Base-by-base conservation (phyloP, 2,113 vertebrate genomes). In the Nothobranchius kuhntae region DNA sequence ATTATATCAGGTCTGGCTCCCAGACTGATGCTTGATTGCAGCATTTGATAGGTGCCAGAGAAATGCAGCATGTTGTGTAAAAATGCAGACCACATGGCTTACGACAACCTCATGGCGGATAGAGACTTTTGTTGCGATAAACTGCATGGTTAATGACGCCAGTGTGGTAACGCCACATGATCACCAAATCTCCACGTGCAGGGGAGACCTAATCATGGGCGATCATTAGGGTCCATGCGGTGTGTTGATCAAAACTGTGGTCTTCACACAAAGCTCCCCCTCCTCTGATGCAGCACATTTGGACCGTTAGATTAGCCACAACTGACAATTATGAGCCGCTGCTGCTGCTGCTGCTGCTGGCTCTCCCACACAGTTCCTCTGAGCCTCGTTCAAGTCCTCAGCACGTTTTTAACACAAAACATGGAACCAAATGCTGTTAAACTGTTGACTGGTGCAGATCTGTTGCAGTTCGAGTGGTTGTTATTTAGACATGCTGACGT, bases 281-380 rank as follows among this genome's bases (percentile, higher is more conserved):
- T 56, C 65, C 61, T 70, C 68, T 72, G 75, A 68, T 83, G 81
- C 85, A 84, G 68, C 77, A 73, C 82, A 83, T 61, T 82, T 71
- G 74, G 61, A 75, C 84, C 81, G 77, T 71, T 80, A 74, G 64
- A 48, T 66, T 83, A 85, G 54, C 85, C 86, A 71, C 85, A 87
- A 73, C 42, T 67, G 55, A 78, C 76, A 83, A 87, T 86, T 82
- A 85, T 15, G 21, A 21, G 21, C 21, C 21, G 21, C 21, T 21
- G 21, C 21, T 21, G 56, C 56, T 21, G 21, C 21, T 21, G 56
- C 56, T 64, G 44, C 21, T 81, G 71, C 58, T 73, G 57, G 14
- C 61, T 69, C 40, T 21, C 66, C 46, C 74, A 60, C 71, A 62
- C 59, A 48, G 67, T 67, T 74, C 66, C 71, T 56, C 65, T 54